Base-by-base conservation (phyloP, 92 coral and sea anemone species). In the Diadumene lineata region DNA sequence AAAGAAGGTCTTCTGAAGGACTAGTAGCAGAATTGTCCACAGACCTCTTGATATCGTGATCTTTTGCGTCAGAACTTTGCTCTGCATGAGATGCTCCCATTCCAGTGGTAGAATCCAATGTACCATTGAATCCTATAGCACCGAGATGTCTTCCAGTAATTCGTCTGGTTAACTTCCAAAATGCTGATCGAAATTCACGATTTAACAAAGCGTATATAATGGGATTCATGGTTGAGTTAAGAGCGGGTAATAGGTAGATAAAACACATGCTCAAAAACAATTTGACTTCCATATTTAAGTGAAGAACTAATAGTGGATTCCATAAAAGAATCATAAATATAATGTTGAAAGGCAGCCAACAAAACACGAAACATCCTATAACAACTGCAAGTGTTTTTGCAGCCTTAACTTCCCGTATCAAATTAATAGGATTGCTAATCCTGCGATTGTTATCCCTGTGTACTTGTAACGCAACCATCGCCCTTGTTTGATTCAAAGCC, bases 341-440 rank as follows among this genome's bases (percentile, higher is more conserved):
- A 16, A 53, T 21, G 18, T 53, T 53, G 50, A 91, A 84, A 1
- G 98, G 98, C 26, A 88, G 81, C 98, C 98, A 94, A 25, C 94
- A 94, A 31, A 94, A 32, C 31, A 81, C 85, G 33, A 88, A 94
- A 1, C 92, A 97, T 1, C 98, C 94, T 16, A 94, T 78, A 48
- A 94, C 98, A 56, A 94, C 76, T 13, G 98, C 98, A 61, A 94
- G 68, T 0, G 94, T 91, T 74, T 88, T 94, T 44, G 98, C 96
- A 8, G 98, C 98, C 70, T 94, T 94, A 24, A 94, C 91, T 69
- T 94, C 98, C 58, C 84, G 78, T 1, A 90, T 86, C 67, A 90
- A 58, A 51, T 83, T 91, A 1, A 92, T 86, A 1, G 91, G 85
- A 34, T 82, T 75, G 25, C 92, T 81, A 28, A 87, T 77, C 7